Conservation (phyloP, 2,113 vertebrate genomes). For the Bufo bufo region DNA sequence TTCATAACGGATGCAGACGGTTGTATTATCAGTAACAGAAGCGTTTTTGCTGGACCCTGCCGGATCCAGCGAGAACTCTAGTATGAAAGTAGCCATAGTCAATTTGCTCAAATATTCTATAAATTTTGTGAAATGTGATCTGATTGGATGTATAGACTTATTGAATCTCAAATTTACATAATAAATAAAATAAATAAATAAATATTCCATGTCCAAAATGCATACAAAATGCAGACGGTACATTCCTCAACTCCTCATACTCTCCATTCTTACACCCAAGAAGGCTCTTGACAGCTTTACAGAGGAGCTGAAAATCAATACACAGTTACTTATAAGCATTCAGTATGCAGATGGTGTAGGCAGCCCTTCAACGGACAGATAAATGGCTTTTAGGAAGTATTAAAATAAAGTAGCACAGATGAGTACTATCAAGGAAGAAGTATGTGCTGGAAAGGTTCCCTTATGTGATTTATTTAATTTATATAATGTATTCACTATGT, state of each 20-base stretch:
- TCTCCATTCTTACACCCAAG: conserved; percentile 46
- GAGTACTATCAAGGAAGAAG: conserved; percentile 39
- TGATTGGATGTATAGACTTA: no score
- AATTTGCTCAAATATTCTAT: no score
- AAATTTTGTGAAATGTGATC: no score
- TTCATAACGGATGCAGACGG: no score
- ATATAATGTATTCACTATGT: conserved; percentile 38
- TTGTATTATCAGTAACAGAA: no score
- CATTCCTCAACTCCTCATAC: neutral
- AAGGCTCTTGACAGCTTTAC: conserved; percentile 55
- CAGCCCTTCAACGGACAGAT: conserved; percentile 46
- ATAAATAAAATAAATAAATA: no score
- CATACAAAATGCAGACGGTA: neutral
- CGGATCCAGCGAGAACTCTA: no score
- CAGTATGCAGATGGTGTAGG: conserved; percentile 63
- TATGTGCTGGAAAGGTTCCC: conserved; percentile 39
- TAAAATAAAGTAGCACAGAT: conserved; percentile 49
- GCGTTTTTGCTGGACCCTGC: no score
- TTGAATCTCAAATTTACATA: no score
- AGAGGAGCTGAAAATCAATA: conserved; percentile 67
- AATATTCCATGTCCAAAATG: neutral
- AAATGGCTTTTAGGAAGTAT: conserved; percentile 58
- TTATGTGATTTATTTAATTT: conserved; percentile 51
- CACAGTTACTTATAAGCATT: conserved; percentile 62
- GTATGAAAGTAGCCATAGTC: no score